Evolutionary conservation across 2,113 vertebrate genomes (phyloP).

Genomic region (Labeo rohita): DNA sequence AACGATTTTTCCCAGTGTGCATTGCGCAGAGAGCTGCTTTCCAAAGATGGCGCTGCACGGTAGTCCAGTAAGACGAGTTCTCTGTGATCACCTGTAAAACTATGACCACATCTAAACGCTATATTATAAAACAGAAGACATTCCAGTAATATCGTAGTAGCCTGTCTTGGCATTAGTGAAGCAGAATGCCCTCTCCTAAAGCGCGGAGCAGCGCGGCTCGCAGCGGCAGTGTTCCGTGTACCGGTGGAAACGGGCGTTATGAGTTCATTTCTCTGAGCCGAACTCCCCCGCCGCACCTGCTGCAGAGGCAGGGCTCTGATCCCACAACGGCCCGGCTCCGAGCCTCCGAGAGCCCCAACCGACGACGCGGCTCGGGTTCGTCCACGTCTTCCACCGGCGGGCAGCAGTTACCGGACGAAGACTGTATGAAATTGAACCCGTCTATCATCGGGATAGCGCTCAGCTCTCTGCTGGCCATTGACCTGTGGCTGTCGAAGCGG

Average conservation of each 20-base stretch:
- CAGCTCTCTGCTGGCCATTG: slow-evolving; percentile 91
- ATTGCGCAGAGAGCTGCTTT: slow-evolving; percentile 19
- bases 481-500: slow-evolving; percentile 94
- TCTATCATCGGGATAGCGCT: slow-evolving; percentile 89
- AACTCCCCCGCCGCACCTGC: slow-evolving; percentile 64
- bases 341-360: slow-evolving; percentile 84
- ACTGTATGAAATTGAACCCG: slow-evolving; percentile 90
- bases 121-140: slow-evolving; percentile 3
- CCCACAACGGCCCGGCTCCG: slow-evolving; percentile 77
- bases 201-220: slow-evolving; percentile 66
- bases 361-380: slow-evolving; percentile 83
- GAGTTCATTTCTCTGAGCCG: slow-evolving; percentile 86
- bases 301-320: slow-evolving; percentile 77
- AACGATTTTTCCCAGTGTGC: slow-evolving; percentile 21
- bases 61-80: slow-evolving; percentile 46
- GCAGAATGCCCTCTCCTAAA: slow-evolving; percentile 80
- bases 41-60: slow-evolving; percentile 69
- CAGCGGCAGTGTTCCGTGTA: slow-evolving; percentile 68
- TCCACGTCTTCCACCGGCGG: slow-evolving; percentile 66
- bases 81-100: slow-evolving; percentile 55
- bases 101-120: slow-evolving; percentile 43
- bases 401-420: slow-evolving; percentile 82
- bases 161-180: not conserved
- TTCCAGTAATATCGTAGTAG: slow-evolving; percentile 6
- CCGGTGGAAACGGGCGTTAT: slow-evolving; percentile 72